phyloP scores from a whole-genome alignment of 2,113 vertebrate species.

The Machaerirhynchus nigripectus region DNA sequence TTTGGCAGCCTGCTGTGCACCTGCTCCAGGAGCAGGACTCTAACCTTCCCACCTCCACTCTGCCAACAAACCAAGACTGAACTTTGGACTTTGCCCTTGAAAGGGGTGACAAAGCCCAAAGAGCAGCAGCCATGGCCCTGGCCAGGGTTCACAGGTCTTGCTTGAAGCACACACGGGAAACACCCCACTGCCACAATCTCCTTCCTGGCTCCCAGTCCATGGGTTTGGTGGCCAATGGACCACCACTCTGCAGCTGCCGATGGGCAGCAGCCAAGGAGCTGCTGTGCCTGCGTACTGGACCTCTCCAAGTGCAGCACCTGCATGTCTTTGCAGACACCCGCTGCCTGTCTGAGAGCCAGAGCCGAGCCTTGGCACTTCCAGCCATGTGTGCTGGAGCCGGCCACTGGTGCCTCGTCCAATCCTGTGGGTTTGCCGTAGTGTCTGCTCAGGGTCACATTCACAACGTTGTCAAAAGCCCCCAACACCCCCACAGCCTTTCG shows the following conservation, averaged over 20 bases:
- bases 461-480: not conserved
- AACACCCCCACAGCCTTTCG: not conserved
- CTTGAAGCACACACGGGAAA: accelerated
- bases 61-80: not conserved
- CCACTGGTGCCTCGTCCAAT: accelerated
- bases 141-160: not conserved
- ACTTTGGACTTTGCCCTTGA: not conserved
- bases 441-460: not conserved
- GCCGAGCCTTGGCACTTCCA: not conserved
- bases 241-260: not conserved
- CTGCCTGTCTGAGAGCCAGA: accelerated
- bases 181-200: not conserved
- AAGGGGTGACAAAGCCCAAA: not conserved
- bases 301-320: not conserved
- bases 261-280: not conserved
- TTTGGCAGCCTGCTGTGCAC: not conserved
- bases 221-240: not conserved
- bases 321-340: accelerated
- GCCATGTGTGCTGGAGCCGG: not conserved
- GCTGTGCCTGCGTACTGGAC: not conserved
- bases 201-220: accelerated
- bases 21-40: not conserved
- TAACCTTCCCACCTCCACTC: not conserved
- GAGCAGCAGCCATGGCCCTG: not conserved
- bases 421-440: not conserved